Conservation (phyloP, 2,888 invertebrate species). For the Aplocera efformata region DNA sequence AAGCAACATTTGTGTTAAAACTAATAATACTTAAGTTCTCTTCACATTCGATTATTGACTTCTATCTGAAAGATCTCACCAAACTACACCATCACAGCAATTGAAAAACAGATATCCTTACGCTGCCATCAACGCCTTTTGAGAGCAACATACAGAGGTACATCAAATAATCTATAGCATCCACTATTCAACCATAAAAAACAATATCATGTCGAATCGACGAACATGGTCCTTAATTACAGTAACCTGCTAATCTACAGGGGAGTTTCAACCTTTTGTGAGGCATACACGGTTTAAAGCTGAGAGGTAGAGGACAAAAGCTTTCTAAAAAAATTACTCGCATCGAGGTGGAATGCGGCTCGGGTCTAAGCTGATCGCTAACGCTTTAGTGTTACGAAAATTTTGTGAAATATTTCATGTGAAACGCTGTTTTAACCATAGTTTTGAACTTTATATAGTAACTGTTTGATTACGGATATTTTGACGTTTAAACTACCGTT, state of each 20-base stretch:
- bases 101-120: constrained; percentile 19
- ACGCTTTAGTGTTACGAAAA: constrained; percentile 40
- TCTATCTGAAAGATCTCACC: constrained; percentile 2
- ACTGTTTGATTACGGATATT: too few relatives aligned
- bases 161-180: constrained; percentile 65
- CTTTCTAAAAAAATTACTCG: constrained; percentile 72
- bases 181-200: constrained; percentile 72
- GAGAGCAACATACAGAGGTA: constrained; percentile 33
- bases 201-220: constrained; percentile 69
- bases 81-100: constrained; percentile 16
- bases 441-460: too few relatives aligned
- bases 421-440: not conserved
- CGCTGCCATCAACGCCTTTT: constrained; percentile 16
- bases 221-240: constrained; percentile 71
- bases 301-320: constrained; percentile 39
- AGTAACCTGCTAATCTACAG: constrained; percentile 33
- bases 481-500: too few relatives aligned
- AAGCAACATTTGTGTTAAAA: too few relatives aligned
- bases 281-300: constrained; percentile 31
- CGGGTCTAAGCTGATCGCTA: constrained; percentile 42
- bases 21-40: too few relatives aligned
- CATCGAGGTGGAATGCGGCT: constrained; percentile 67
- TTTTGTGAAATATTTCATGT: constrained; percentile 32
- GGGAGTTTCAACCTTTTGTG: constrained; percentile 31
- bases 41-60: not conserved